phyloP scores from a whole-genome alignment of 1,140 invertebrate genomes.

The Panulirus ornatus region DNA sequence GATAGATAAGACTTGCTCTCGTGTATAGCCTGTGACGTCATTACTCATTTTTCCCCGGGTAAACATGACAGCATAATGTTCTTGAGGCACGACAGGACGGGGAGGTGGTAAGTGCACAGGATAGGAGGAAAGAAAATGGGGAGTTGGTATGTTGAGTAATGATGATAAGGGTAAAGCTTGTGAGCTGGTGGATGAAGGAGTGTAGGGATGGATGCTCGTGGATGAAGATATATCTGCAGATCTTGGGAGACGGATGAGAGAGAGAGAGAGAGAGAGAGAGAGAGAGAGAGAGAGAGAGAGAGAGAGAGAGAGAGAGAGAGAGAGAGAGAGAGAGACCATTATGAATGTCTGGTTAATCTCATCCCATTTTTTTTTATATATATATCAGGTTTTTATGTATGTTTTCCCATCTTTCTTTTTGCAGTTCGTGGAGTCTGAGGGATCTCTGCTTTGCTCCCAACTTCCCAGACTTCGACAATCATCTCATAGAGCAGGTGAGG shows the following conservation, averaged over 20 bases:
- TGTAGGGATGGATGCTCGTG: too few species aligned
- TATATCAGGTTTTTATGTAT: too few species aligned
- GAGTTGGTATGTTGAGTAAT: too few species aligned
- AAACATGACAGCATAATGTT: too few species aligned
- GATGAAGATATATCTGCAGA: background rate
- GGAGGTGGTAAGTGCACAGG: background rate
- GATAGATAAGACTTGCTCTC: too few species aligned
- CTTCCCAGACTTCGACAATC: constrained; percentile 34
- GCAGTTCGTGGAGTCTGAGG: constrained; percentile 47
- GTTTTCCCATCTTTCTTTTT: background rate
- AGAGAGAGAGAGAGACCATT: constrained; percentile 29
- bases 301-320: constrained; percentile 21
- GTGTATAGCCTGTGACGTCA: too few species aligned
- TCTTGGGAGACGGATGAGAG: background rate
- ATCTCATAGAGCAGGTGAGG: constrained; percentile 42
- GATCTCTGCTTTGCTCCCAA: constrained; percentile 43
- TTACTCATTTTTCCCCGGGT: too few species aligned
- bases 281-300: constrained; percentile 50
- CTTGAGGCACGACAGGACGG: too few species aligned
- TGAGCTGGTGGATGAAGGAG: too few species aligned
- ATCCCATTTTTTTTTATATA: too few species aligned
- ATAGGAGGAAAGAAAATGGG: background rate
- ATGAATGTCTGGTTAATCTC: too few species aligned
- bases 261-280: constrained; percentile 19
- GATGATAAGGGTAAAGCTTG: background rate